Evolutionary conservation across 2,113 vertebrate genomes (phyloP), one percentile per base, ranked within the genome.

Genomic region (Crypturellus undulatus): DNA sequence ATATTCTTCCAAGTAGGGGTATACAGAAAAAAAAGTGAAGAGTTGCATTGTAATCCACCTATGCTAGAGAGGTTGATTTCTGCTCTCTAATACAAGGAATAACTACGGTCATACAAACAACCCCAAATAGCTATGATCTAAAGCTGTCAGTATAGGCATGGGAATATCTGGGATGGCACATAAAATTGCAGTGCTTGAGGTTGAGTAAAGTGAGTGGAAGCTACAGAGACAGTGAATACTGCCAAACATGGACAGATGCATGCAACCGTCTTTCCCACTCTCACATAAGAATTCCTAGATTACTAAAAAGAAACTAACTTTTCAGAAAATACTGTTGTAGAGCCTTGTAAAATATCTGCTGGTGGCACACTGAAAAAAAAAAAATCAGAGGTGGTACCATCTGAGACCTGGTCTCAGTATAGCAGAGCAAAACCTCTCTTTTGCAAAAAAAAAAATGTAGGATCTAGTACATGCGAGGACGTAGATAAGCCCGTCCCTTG

Each of bases 291-390:
- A 86, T 25, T 89, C 84, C 77, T 83, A 90, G 60, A 70, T 32
- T 89, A 75, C 92, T 71, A 64, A 87, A 92, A 64, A 87, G 89
- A 92, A 13, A 4, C 72, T 42, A 65, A 6, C n/a, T 43, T 52
- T 84, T 80, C 6, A 47, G 38, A 42, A 70, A 59, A 59, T 89
- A 16, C 59, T 43, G 7, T 51, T 36, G 71, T 2, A 9, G 38
- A 71, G 79, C 76, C 52, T 59, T 62, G 49, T 70, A 43, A 77
- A 80, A 84, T 91, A 86, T 38, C 64, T 83, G 83, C 82, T 51
- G 43, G 68, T 69, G 59, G 22, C 80, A 12, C 22, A 62, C 75
- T 69, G 85, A 85, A 49, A 19, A 45, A 40, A 45, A 40, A 60
- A 45, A 40, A 60, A 51, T 47, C 59, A 38, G 71, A 82, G 59